These are phyloP conservation scores for Scaptomyza montana DNA, from an alignment of 1,140 invertebrate genomes.

Conservation along the genomic window DNA sequence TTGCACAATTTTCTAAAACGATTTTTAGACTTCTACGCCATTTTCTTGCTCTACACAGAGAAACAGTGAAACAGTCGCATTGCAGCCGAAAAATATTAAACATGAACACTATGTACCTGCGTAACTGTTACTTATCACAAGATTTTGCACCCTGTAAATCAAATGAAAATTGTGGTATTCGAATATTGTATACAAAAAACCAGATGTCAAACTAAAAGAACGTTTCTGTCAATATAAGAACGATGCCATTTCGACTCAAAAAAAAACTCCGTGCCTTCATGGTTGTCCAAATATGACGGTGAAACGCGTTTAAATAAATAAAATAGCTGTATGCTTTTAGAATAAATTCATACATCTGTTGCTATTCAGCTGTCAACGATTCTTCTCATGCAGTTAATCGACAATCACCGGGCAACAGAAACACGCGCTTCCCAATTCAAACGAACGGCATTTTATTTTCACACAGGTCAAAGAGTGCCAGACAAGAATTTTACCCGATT, in stretches of 20 bases:
- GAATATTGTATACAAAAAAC: neutral
- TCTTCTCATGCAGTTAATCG: neutral
- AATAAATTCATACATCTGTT: too few relatives aligned
- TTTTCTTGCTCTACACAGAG: slow-evolving; percentile 46
- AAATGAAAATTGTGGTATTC: neutral
- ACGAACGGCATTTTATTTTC: slow-evolving; percentile 78
- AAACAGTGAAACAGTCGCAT: slow-evolving; percentile 34
- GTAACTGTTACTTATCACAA: slow-evolving; percentile 13
- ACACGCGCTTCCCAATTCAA: slow-evolving; percentile 68
- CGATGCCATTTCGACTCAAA: neutral
- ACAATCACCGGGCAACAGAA: slow-evolving; percentile 28
- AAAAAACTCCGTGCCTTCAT: neutral
- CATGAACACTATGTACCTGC: neutral
- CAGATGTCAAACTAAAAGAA: neutral
- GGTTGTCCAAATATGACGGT: too few relatives aligned
- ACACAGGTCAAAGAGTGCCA: slow-evolving; percentile 22
- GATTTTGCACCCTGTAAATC: neutral
- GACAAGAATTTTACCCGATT: slow-evolving; percentile 13
- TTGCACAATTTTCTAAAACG: slow-evolving; percentile 34
- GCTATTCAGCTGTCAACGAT: neutral
- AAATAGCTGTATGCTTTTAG: slow-evolving; percentile 1
- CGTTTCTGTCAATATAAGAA: neutral
- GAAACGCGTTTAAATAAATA: too few relatives aligned
- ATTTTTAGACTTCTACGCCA: slow-evolving; percentile 56
- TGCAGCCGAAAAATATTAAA: slow-evolving; percentile 8